Base-by-base conservation (phyloP, 1,140 invertebrate genomes). In the Oncopeltus fasciatus region DNA sequence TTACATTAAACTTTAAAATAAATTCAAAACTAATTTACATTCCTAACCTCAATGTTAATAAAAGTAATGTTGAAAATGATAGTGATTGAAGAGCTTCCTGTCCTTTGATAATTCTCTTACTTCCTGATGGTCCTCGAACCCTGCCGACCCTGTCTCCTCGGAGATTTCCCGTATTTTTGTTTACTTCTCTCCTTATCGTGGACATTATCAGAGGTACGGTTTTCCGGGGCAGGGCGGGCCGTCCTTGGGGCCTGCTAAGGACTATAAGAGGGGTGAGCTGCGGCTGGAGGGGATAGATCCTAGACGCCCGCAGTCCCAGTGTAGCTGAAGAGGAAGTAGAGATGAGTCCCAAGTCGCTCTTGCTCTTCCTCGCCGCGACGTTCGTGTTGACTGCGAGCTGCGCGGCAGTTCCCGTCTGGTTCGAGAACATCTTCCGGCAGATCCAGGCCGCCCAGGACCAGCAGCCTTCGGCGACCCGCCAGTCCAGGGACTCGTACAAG, bases 401-500 rank as follows among this genome's bases (percentile, higher is more conserved):
- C 49, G 21, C 14, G 18, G 49, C 18, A 4, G 26, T 31, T 21
- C 63, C 63, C 20, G 20, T 27, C 53, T 65, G 64, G 64, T 59
- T 65, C 44, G 56, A 59, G 11, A 29, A 65, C 18, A 28, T 65
- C 20, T 61, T 61, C 43, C 21, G 27, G 18, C 49, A 18, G 14
- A 5, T 8, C 21, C n/a, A 20, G 5, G 44, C 18, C 20, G 56
- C 38, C 14, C 47, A n/a, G 27, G 53, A 26, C 27, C 49, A 12
- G 47, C 3, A 9, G n/a, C 29, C n/a, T 5, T n/a, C n/a, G n/a
- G 57, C 9, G 61, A 57, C 18, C 43, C 57, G 57, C 38, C 12
- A 21, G 1, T 47, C 62, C 2, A 68, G 66, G 47, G 71, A 70
- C 16, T 61, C 65, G 4, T 73, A 67, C 66, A 69, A 69, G 53